Evolutionary conservation across 2,797 vertebrate genomes (phyloP).

Genomic region (Cetoscarus ocellatus): DNA sequence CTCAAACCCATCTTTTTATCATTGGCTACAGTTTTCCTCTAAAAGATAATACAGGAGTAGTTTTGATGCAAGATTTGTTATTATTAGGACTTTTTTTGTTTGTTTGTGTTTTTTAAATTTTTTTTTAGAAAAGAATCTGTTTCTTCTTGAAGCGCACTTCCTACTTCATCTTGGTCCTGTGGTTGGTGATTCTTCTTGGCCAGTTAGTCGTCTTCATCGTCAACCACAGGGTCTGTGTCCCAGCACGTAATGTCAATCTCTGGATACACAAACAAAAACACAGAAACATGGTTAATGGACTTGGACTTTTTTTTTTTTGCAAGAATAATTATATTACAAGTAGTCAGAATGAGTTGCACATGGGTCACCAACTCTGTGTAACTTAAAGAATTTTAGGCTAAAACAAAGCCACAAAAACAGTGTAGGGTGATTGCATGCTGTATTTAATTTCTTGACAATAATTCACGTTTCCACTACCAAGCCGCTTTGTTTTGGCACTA

Average conservation of each 20-base stretch:
- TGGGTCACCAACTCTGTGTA: too few species aligned
- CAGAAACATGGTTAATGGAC: background rate
- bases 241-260: constrained; percentile 99
- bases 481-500: too few species aligned
- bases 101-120: constrained; percentile 45
- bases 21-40: constrained; percentile 80
- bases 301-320: too few species aligned
- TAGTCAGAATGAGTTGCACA: too few species aligned
- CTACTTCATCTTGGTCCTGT: constrained; percentile 65
- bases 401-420: too few species aligned
- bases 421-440: too few species aligned
- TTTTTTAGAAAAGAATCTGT: constrained; percentile 68
- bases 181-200: constrained; percentile 37
- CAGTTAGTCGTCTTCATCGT: constrained; percentile 90
- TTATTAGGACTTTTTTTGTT: constrained; percentile 67
- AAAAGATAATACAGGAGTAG: constrained; percentile 81
- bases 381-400: too few species aligned
- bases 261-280: constrained; percentile 57
- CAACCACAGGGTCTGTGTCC: constrained; percentile 94
- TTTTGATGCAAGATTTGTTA: constrained; percentile 82
- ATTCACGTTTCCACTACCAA: too few species aligned
- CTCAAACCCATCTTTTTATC: constrained; percentile 51
- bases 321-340: too few species aligned
- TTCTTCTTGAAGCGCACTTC: constrained; percentile 75
- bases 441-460: too few species aligned